phyloP scores from a whole-genome alignment of 2,888 invertebrate genomes.

The Punctoribates punctum region DNA sequence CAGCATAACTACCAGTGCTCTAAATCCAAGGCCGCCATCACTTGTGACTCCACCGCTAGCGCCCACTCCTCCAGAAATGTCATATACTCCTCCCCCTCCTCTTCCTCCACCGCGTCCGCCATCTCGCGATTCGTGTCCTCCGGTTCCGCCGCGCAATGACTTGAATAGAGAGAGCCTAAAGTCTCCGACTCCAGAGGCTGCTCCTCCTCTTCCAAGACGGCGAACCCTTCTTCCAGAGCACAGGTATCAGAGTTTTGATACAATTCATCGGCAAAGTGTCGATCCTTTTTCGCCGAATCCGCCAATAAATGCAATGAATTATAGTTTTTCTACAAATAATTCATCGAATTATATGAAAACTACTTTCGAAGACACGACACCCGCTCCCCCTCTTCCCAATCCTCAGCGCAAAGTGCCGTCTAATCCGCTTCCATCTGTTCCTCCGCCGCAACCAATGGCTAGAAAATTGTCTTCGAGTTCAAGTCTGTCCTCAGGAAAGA shows the following conservation, averaged over 20 bases:
- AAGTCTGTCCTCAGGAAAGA: no score
- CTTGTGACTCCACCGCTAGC: not conserved
- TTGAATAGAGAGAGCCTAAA: not conserved
- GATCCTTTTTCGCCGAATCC: not conserved
- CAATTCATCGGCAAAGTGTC: not conserved
- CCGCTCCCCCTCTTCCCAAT: conserved; percentile 28
- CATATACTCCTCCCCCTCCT: not conserved
- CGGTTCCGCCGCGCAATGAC: conserved; percentile 23
- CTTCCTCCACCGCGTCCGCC: conserved; percentile 25
- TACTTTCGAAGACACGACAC: not conserved
- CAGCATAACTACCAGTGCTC: not conserved
- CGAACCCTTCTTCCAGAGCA: conserved; percentile 8
- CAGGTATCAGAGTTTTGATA: not conserved
- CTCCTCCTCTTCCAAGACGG: conserved; percentile 19
- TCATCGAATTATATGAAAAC: not conserved
- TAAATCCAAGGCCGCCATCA: not conserved
- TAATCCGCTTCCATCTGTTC: not conserved
- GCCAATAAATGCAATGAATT: not conserved
- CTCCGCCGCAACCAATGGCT: conserved; percentile 14
- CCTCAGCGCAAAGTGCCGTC: conserved; percentile 5
- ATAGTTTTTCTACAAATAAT: not conserved
- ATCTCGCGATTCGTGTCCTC: conserved; percentile 1
- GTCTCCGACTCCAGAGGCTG: not conserved
- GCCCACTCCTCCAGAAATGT: not conserved
- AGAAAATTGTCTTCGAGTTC: conserved; percentile 1